Evolutionary conservation across 2,797 vertebrate species (phyloP).

Genomic region (Hippopotamyrus pictus): DNA sequence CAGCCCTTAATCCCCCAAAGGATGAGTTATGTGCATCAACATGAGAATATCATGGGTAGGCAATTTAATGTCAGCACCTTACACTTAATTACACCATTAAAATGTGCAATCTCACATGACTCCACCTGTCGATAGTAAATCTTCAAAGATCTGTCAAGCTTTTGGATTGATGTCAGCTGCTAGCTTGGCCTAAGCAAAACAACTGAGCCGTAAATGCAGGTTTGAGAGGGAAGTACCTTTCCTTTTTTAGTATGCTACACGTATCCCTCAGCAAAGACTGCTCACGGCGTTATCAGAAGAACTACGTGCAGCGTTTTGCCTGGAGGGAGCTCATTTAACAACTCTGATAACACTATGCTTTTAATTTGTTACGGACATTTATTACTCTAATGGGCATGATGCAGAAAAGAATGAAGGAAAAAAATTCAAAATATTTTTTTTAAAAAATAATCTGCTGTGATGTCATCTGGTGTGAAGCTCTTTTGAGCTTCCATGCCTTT

Average conservation of each 20-base stretch:
- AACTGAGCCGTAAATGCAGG: background rate
- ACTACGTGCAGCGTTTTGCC: background rate
- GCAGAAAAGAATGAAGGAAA: background rate
- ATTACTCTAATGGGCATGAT: background rate
- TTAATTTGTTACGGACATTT: background rate
- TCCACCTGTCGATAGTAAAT: constrained; percentile 9
- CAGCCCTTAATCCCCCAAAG: background rate
- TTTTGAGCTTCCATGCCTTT: background rate
- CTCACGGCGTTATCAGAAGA: background rate
- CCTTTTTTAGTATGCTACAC: background rate
- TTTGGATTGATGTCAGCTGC: constrained; percentile 3
- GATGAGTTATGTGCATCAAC: background rate
- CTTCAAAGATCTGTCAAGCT: constrained; percentile 7
- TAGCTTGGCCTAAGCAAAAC: constrained; percentile 2
- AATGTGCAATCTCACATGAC: constrained; percentile 6
- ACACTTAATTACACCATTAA: background rate
- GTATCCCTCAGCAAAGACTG: background rate
- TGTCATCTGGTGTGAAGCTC: background rate
- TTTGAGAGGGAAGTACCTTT: background rate
- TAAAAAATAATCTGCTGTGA: background rate
- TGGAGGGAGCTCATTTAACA: background rate
- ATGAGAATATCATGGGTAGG: background rate
- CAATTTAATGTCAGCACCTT: background rate
- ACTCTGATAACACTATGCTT: background rate
- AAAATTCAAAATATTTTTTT: background rate